These are phyloP conservation scores for Gymnorhina tibicen DNA, from an alignment of 2,113 vertebrate genomes.

Conservation along the genomic window DNA sequence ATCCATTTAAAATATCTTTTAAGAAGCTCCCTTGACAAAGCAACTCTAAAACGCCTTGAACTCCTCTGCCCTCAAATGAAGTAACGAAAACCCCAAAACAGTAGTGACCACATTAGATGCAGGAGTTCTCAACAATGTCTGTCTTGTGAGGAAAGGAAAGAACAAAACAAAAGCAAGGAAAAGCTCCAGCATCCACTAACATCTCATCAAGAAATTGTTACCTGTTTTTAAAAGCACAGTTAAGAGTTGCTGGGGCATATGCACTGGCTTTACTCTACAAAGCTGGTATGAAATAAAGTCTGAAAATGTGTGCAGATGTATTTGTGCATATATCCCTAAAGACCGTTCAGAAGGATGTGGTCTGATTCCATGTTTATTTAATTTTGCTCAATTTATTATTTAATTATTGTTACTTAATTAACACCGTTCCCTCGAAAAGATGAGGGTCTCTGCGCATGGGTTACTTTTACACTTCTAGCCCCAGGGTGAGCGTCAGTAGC, in stretches of 20 bases:
- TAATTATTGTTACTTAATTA: background rate
- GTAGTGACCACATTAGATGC: background rate
- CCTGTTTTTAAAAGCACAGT: background rate
- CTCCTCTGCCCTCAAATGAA: background rate
- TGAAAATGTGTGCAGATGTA: background rate
- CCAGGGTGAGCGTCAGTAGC: rapidly evolving
- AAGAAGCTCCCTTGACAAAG: background rate
- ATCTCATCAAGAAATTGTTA: background rate
- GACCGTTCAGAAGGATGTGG: background rate
- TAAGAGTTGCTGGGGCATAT: background rate
- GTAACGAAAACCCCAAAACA: background rate
- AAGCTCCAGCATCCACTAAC: background rate
- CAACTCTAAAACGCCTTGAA: background rate
- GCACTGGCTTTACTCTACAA: background rate
- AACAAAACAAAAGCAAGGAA: background rate
- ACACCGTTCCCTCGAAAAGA: rapidly evolving
- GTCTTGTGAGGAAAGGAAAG: background rate
- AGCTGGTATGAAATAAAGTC: background rate
- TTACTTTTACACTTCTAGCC: background rate
- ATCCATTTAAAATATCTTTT: background rate
- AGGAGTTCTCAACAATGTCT: background rate
- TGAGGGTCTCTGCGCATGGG: rapidly evolving
- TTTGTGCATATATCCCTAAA: background rate
- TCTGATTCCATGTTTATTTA: background rate
- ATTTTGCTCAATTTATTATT: background rate